Base-by-base conservation (phyloP, 2,888 invertebrate species). In the Thalpophila matura region DNA sequence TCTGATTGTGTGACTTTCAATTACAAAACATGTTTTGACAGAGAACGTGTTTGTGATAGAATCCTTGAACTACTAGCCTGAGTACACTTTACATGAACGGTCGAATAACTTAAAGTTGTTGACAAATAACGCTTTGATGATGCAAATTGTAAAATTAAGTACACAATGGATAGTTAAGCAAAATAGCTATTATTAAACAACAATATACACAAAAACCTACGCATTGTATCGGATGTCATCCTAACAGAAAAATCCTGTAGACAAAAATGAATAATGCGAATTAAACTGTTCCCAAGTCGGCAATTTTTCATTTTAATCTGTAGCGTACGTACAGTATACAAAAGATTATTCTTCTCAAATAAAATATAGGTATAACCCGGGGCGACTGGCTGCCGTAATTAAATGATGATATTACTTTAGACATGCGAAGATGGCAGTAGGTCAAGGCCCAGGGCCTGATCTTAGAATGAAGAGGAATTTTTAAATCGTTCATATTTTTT, bases 251-350 rank as follows among this genome's bases (percentile, higher is more conserved):
- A 45, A 70, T 40, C 50, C 47, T 55, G 55, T 22, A 18, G 38
- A 51, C 75, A 51, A 67, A 70, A 72, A 61, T 79, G 58, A 72
- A 50, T 72, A 64, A 79, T 62, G 60, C 56, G 62, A 61, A 61
- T 73, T 54, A 76, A 65, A 77, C 54, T 55, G 64, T 43, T 63
- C 68, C 61, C 64, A 56, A 68, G 77, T 73, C 45, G 62, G 24
- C 40, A 43, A 43, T 70, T 60, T 73, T 79, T 77, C 64, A 79
- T 72, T 77, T 65, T 62, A 77, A 77, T 60, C 64, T 45, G 47
- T 49, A 63, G 31, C 72, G 56, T 49, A 71, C 71, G 64, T 64
- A 79, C 58, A 79, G 67, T 72, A 64, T 56, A 72, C 67, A 75
- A 58, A 66, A 60, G 58, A 76, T 63, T 59, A 67, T 79, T 67